Conservation (phyloP, 2,113 vertebrate genomes). For the western clawed frog (Xenopus tropicalis) region UCB_Xtro_10.0 CM004443.2:44121501-44122000, state of each 20-base stretch:
- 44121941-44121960: background rate
- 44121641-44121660: background rate
- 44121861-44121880: slow-evolving; percentile 60
- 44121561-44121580: too few species aligned
- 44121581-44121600: too few species aligned
- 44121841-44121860: slow-evolving; percentile 46
- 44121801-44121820: slow-evolving; percentile 75
- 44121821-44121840: slow-evolving; percentile 56
- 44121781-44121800: slow-evolving; percentile 69
- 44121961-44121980: background rate
- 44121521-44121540: too few species aligned
- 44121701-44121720: slow-evolving; percentile 68
- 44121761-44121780: slow-evolving; percentile 77
- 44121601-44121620: background rate
- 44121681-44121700: slow-evolving; percentile 14
- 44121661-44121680: background rate
- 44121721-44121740: slow-evolving; percentile 62
- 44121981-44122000: too few species aligned
- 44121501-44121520: too few species aligned
- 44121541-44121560: too few species aligned
- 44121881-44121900: slow-evolving; percentile 60
- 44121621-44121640: background rate
- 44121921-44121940: background rate
- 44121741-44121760: slow-evolving; percentile 63
- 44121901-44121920: slow-evolving; percentile 34